phyloP scores from a whole-genome alignment of 2,888 invertebrate species.

The Protophormia terraenovae region DNA sequence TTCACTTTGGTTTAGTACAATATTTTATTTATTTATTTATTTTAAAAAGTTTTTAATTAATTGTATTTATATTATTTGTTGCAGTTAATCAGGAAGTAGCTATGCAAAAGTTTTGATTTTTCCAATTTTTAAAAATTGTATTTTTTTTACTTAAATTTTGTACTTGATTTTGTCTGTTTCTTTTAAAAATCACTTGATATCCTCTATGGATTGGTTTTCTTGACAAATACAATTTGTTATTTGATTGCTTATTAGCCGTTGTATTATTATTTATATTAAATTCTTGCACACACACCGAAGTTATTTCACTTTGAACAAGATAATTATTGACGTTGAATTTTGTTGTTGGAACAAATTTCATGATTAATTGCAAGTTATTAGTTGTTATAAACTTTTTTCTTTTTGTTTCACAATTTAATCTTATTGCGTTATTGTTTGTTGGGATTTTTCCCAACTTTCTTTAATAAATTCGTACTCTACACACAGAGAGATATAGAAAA shows the following conservation, averaged over 20 bases:
- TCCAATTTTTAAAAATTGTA: constrained; percentile 77
- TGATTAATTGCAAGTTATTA: constrained; percentile 77
- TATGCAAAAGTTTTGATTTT: constrained; percentile 80
- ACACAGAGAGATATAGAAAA: constrained; percentile 25
- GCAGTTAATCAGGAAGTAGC: constrained; percentile 79
- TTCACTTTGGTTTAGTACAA: constrained; percentile 53
- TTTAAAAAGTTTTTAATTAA: constrained; percentile 17
- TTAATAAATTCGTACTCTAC: constrained; percentile 15
- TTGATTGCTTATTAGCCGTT: constrained; percentile 69
- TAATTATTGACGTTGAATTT: constrained; percentile 71
- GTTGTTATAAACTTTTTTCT: constrained; percentile 33
- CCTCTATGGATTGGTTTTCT: constrained; percentile 56
- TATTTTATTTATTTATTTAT: not conserved
- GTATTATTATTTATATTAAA: constrained; percentile 72
- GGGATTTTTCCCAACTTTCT: constrained; percentile 37
- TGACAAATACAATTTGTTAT: constrained; percentile 68
- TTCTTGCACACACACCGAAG: constrained; percentile 62
- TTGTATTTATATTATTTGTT: not conserved
- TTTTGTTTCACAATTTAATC: constrained; percentile 47
- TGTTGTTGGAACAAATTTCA: constrained; percentile 81
- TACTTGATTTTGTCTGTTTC: constrained; percentile 64
- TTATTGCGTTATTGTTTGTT: constrained; percentile 44
- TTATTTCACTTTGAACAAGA: constrained; percentile 56
- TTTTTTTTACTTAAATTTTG: constrained; percentile 72
- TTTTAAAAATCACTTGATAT: constrained; percentile 70